phyloP scores from a whole-genome alignment of 2,888 invertebrate genomes.

The Rhorus exstirpatorius region DNA sequence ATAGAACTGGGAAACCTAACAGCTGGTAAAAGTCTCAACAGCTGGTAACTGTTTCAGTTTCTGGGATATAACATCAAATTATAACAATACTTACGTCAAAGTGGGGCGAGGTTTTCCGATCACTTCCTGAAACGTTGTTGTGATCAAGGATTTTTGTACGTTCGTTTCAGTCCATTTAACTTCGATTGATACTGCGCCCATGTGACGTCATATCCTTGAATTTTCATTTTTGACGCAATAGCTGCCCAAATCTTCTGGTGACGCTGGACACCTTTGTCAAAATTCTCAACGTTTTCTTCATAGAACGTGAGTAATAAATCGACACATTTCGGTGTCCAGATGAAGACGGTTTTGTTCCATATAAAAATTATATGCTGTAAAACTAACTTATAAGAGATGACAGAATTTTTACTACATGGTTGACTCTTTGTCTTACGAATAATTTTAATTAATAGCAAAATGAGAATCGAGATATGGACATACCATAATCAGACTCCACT shows the following conservation, averaged over 20 bases:
- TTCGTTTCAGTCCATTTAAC: constrained; percentile 21
- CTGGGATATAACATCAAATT: no score
- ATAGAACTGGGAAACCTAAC: no score
- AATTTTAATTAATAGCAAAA: no score
- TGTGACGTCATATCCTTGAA: not conserved
- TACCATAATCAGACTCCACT: no score
- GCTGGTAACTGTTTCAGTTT: no score
- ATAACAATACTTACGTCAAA: constrained; percentile 1
- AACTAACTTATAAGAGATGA: not conserved
- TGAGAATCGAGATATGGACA: no score
- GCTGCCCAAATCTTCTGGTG: constrained; percentile 12
- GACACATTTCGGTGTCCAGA: constrained; percentile 13
- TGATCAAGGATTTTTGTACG: constrained; percentile 16
- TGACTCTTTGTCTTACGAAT: no score
- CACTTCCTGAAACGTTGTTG: constrained; percentile 21
- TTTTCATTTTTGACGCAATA: constrained; percentile 3
- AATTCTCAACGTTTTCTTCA: constrained; percentile 24
- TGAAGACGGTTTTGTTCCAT: not conserved
- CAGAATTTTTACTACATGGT: no score
- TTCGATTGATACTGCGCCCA: constrained; percentile 32
- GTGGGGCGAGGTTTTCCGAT: constrained; percentile 15
- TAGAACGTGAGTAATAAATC: constrained; percentile 4
- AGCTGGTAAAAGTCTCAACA: no score
- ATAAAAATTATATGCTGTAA: not conserved
- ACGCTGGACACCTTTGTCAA: not conserved